Base-by-base conservation (phyloP, 2,888 invertebrate genomes). In the Conchocele bisecta region DNA sequence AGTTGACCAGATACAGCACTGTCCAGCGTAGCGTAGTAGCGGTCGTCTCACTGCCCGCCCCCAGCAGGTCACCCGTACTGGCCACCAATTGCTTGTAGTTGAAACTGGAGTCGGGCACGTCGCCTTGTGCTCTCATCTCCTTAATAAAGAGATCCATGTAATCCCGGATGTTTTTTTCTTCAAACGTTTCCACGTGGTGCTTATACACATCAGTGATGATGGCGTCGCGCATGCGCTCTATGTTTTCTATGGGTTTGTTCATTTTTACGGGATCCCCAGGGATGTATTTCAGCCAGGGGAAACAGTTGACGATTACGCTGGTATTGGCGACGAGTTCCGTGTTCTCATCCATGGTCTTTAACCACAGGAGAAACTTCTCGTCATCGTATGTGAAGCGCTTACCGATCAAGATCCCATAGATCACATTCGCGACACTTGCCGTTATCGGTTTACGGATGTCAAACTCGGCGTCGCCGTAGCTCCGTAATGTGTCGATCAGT, bases 1-100 rank as follows among this genome's bases (percentile, higher is more conserved):
- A 31, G 20, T 59, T 42, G n/a, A 75, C 17, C 20, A 75, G 31
- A 31, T 46, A 63, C 7, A 77, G 46, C 15, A 77, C 31, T 1
- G 56, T 28, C 77, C 77, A 77, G 31, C 59, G 28, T 17, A 77
- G 50, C 2, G 70, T 75, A 3, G 63, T 75, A 9, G 74, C 26
- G 22, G 77, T 67, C 1, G 77, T 75, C 33, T 77, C 77, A 20
- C 48, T 65, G 9, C 77, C 77, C 3, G 75, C 76, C 17, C 76
- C 22, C 26, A 79, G 63, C 20, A 79, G 53, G 33, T 79, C 79
- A 4, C 58, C 26, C 11, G 79, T 58, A 15, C 63, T 50, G 24
- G 48, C 50, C n/a, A 28, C 17, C 5, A 65, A 58, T 20, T 65
- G 56, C 42, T 15, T 48, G 20, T 17, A 35, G 29, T 29, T 46